These are phyloP conservation scores for Morinoia aosen DNA, from an alignment of 2,888 invertebrate genomes.

Conservation along the genomic window DNA sequence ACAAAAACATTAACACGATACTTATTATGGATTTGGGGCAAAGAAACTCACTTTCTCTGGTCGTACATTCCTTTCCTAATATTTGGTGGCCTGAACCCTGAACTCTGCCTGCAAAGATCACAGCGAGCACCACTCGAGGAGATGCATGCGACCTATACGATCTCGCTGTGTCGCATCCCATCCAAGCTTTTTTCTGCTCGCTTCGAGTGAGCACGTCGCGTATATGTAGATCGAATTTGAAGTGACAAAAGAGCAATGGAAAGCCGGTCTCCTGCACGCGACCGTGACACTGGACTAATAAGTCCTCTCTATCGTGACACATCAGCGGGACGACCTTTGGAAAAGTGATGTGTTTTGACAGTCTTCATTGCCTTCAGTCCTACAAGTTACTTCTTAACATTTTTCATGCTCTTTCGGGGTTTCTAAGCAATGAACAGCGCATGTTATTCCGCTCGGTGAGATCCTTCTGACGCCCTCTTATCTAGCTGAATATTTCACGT, in stretches of 20 bases:
- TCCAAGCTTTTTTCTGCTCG: not conserved
- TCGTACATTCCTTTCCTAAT: not conserved
- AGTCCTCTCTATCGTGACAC: not conserved
- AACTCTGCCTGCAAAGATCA: not conserved
- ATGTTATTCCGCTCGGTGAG: not conserved
- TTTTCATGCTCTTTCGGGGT: not conserved
- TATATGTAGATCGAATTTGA: not conserved
- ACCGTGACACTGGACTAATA: constrained; percentile 17
- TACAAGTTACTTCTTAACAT: not conserved
- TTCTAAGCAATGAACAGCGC: not conserved
- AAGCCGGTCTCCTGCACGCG: not conserved
- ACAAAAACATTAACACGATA: not conserved
- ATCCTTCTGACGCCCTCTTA: not conserved
- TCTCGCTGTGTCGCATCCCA: not conserved
- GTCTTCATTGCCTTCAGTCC: not conserved
- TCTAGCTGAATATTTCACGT: not conserved
- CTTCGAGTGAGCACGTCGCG: not conserved
- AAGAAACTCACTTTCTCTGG: not conserved
- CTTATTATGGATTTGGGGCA: not conserved
- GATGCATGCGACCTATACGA: not conserved
- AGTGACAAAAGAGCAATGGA: not conserved
- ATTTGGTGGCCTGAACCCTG: not conserved
- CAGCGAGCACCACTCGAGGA: not conserved
- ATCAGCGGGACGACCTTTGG: not conserved
- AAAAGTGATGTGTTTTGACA: not conserved